phyloP scores from a whole-genome alignment of 2,113 vertebrate genomes.

The Numenius arquata region DNA sequence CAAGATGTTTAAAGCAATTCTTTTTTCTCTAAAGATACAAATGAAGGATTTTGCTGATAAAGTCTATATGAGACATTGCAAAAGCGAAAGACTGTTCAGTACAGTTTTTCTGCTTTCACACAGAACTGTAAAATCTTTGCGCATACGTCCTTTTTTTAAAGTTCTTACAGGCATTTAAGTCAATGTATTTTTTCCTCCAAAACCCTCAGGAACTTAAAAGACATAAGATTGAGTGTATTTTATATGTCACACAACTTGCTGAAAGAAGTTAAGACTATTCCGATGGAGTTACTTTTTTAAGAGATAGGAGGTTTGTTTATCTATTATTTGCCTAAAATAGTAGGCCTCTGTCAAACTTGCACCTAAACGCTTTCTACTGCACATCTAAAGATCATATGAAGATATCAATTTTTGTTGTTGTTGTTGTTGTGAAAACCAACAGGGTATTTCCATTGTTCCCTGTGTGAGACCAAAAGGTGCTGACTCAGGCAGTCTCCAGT shows the following conservation, averaged over 20 bases:
- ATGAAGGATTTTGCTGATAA: neutral
- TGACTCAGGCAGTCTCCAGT: neutral
- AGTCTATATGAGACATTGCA: neutral
- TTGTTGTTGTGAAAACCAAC: neutral
- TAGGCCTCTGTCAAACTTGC: neutral
- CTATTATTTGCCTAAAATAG: neutral
- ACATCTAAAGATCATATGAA: neutral
- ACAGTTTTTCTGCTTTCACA: neutral
- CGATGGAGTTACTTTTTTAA: neutral
- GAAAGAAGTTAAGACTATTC: neutral
- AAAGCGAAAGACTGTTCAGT: neutral
- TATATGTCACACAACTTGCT: neutral
- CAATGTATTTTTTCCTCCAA: neutral
- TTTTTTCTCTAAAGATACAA: neutral
- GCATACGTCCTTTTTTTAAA: neutral
- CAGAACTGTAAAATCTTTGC: neutral
- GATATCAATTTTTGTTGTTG: neutral
- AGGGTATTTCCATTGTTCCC: neutral
- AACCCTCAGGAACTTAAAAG: neutral
- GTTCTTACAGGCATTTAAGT: neutral
- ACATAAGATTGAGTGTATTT: neutral
- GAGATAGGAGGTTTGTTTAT: neutral
- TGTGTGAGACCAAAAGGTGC: neutral
- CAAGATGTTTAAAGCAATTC: neutral
- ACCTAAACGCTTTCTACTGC: neutral